Evolutionary conservation across 37 sponge, comb jelly and placozoan genomes (phyloP).

Genomic region (Hormiphora californensis): DNA sequence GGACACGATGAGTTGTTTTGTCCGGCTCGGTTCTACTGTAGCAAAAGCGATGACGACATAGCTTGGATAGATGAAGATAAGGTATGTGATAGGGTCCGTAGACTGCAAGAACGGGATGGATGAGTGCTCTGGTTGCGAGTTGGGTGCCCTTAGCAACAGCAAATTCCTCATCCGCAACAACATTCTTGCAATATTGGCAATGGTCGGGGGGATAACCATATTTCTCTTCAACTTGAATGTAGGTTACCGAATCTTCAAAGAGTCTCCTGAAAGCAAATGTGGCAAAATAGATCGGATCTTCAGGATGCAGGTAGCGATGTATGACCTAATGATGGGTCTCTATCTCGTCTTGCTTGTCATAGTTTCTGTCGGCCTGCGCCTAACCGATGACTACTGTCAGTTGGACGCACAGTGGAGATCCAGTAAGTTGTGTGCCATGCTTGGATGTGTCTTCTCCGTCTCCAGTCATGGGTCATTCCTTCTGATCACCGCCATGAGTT

Average conservation of each 20-base stretch:
- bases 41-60: neutral
- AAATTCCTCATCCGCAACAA: neutral
- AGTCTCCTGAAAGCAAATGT: neutral
- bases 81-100: conserved; percentile 5
- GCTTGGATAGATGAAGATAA: neutral
- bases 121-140: neutral
- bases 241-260: neutral
- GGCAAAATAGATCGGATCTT: neutral
- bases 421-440: neutral
- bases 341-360: neutral
- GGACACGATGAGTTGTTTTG: neutral
- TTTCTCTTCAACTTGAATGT: neutral
- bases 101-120: conserved; percentile 1
- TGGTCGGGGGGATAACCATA: neutral
- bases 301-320: neutral
- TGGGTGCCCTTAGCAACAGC: neutral
- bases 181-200: neutral
- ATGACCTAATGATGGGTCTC: conserved; percentile 11
- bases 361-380: neutral
- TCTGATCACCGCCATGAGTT: neutral
- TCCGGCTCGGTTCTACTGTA: conserved; percentile 22
- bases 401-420: conserved; percentile 10
- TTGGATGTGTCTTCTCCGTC: neutral
- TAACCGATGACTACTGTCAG: neutral
- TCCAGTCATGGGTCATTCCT: conserved; percentile 5